These are phyloP conservation scores for Eledone cirrhosa DNA, from an alignment of 2,888 invertebrate genomes.

Conservation along the genomic window DNA sequence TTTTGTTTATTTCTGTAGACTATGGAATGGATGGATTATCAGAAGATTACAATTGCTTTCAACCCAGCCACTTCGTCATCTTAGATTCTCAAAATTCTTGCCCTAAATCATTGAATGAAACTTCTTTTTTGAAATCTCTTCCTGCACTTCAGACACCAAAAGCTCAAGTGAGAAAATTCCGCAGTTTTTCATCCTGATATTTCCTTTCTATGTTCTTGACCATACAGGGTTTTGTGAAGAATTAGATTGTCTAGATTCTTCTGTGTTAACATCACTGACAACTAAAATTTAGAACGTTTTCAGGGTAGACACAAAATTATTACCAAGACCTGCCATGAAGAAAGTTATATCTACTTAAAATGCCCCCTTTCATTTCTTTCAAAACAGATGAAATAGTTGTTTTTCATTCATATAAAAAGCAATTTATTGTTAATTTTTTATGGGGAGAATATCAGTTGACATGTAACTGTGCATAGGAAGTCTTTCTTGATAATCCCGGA, in stretches of 20 bases:
- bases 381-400: too few relatives aligned
- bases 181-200: neutral
- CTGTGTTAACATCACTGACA: neutral
- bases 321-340: neutral
- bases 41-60: neutral
- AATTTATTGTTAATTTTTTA: too few relatives aligned
- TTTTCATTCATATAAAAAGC: too few relatives aligned
- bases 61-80: neutral
- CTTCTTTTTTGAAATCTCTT: constrained; percentile 1
- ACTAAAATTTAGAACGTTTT: neutral
- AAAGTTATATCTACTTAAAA: too few relatives aligned
- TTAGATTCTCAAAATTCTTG: constrained; percentile 10
- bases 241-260: neutral
- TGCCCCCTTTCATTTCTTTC: too few relatives aligned
- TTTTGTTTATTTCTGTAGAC: neutral
- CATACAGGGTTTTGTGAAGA: neutral
- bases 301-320: neutral
- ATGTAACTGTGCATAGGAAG: too few relatives aligned
- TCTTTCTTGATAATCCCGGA: too few relatives aligned
- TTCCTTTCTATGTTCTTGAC: neutral
- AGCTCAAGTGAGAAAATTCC: neutral
- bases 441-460: too few relatives aligned
- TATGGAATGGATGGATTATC: constrained; percentile 15
- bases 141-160: constrained; percentile 15
- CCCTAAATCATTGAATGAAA: neutral